These are phyloP conservation scores for Melipona quadrifasciata DNA, from an alignment of 1,140 invertebrate genomes.

Conservation along the genomic window DNA sequence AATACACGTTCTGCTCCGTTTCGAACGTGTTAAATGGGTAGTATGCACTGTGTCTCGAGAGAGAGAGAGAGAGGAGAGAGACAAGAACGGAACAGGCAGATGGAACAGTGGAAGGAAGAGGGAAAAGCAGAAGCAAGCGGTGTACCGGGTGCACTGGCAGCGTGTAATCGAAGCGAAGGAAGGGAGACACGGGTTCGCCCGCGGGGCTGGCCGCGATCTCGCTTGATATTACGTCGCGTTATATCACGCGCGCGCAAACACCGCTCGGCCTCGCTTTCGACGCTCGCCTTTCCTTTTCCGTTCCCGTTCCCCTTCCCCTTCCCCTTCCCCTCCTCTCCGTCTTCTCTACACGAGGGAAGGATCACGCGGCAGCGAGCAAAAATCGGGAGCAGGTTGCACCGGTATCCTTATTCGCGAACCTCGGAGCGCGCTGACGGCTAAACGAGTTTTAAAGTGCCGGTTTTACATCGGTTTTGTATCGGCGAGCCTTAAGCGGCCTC, in stretches of 20 bases:
- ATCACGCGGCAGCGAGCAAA: constrained; percentile 31
- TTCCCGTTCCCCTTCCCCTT: not conserved
- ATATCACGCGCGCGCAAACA: constrained; percentile 33
- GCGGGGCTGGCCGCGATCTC: constrained; percentile 9
- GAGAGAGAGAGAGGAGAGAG: no score
- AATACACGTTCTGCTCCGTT: no score
- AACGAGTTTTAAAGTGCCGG: constrained; percentile 59
- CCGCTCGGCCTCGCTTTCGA: constrained; percentile 28
- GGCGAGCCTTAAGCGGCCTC: constrained; percentile 42
- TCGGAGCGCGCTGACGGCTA: not conserved
- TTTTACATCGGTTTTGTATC: constrained; percentile 35
- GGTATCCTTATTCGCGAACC: constrained; percentile 48
- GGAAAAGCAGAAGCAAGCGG: not conserved
- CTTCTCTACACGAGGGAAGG: constrained; percentile 15
- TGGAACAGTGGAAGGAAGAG: not conserved
- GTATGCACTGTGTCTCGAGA: no score
- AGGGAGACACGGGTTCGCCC: constrained; percentile 1
- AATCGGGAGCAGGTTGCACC: constrained; percentile 53
- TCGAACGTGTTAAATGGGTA: no score
- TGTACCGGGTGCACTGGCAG: not conserved
- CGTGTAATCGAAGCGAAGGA: not conserved
- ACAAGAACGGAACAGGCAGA: no score
- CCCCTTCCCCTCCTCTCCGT: not conserved
- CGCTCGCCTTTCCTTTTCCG: constrained; percentile 36
- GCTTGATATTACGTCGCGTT: constrained; percentile 50